Conservation (phyloP, 2,113 vertebrate species). For the Bagarius yarrelli region DNA sequence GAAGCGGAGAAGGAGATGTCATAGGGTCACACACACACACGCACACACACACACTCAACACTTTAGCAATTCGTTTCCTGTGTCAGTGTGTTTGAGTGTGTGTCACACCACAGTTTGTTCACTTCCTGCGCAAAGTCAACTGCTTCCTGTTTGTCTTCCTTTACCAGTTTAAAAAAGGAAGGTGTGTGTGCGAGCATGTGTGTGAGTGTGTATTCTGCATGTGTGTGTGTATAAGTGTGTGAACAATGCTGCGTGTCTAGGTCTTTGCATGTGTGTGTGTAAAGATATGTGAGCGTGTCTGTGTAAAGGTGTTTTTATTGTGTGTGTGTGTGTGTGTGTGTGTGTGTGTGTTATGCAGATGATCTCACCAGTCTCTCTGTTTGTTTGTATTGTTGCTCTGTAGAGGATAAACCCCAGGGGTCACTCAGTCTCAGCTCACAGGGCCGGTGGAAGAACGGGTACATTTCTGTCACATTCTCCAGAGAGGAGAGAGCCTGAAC, state of each 20-base stretch:
- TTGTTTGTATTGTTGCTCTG: conserved; percentile 67
- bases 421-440: conserved; percentile 64
- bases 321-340: conserved; percentile 17
- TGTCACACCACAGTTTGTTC: conserved; percentile 23
- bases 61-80: conserved; percentile 16
- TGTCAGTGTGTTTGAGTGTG: not conserved
- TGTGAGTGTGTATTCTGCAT: not conserved
- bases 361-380: conserved; percentile 69
- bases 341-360: not conserved
- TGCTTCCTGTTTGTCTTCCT: conserved; percentile 46
- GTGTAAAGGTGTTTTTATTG: too few species aligned
- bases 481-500: conserved; percentile 80
- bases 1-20: not conserved
- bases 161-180: not conserved
- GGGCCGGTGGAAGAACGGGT: conserved; percentile 86
- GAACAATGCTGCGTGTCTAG: not conserved
- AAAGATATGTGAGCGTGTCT: not conserved
- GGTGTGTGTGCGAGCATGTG: too few species aligned
- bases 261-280: conserved; percentile 6
- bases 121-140: conserved; percentile 48
- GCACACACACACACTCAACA: not conserved
- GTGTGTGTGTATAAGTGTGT: not conserved
- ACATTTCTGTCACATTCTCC: conserved; percentile 77
- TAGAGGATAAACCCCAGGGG: conserved; percentile 69
- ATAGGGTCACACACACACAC: not conserved